Evolutionary conservation across 2,797 vertebrate genomes (phyloP).

Genomic region (Microtus obscurus): DNA sequence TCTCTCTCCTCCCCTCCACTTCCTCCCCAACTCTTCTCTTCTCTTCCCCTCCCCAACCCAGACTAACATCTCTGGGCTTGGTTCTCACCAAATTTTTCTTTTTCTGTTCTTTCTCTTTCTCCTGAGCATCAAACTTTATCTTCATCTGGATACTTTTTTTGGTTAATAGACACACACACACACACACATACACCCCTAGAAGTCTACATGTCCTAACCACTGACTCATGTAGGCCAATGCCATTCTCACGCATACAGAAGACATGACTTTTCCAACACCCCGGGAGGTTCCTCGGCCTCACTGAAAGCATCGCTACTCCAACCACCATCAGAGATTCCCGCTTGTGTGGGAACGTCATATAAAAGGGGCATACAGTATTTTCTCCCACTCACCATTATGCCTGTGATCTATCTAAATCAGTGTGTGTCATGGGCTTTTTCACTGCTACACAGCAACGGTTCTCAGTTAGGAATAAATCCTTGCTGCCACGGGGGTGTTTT

Average conservation of each 20-base stretch:
- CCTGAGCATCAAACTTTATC: background rate
- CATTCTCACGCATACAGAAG: background rate
- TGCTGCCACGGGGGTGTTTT: background rate
- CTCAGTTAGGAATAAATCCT: background rate
- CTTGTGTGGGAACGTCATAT: constrained; percentile 2
- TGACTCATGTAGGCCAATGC: background rate
- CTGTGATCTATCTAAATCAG: background rate
- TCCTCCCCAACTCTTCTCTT: too few relatives aligned
- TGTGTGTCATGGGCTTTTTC: background rate
- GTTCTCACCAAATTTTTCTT: background rate
- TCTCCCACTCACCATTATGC: background rate
- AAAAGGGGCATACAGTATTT: background rate
- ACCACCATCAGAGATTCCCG: background rate
- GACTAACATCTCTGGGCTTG: background rate
- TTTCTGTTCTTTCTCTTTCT: background rate
- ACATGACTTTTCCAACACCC: background rate
- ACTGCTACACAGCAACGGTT: background rate
- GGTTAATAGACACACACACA: background rate
- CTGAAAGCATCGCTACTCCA: background rate
- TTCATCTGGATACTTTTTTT: constrained; percentile 2
- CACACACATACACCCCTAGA: background rate
- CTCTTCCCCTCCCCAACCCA: background rate
- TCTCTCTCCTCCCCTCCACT: too few relatives aligned
- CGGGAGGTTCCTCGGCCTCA: background rate
- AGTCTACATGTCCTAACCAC: background rate